phyloP scores from a whole-genome alignment of 1,140 invertebrate species.

The Pseudomyrmex dendroicus region DNA sequence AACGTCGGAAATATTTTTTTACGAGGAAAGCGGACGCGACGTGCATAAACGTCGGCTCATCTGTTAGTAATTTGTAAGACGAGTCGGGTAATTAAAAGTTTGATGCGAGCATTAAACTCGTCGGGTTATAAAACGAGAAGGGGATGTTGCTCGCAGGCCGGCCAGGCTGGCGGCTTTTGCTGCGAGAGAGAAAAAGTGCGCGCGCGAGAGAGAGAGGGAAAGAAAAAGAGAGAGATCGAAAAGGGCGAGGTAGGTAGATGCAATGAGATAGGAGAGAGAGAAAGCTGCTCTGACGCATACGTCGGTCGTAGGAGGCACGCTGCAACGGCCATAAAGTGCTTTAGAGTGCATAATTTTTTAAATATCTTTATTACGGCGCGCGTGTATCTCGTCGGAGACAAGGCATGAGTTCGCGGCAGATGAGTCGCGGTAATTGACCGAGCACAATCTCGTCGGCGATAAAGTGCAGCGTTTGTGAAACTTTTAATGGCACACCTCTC shows the following conservation, averaged over 20 bases:
- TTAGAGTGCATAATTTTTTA: conserved; percentile 77
- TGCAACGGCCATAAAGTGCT: conserved; percentile 71
- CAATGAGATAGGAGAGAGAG: background rate
- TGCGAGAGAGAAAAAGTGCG: conserved; percentile 27
- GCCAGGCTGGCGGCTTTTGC: conserved; percentile 16
- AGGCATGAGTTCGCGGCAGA: conserved; percentile 48
- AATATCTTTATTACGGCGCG: conserved; percentile 79
- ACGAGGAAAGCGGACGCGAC: conserved; percentile 69
- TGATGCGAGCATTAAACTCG: conserved; percentile 84
- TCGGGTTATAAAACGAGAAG: conserved; percentile 81
- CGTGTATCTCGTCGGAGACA: conserved; percentile 37
- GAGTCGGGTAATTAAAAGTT: conserved; percentile 84
- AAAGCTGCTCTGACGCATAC: conserved; percentile 44
- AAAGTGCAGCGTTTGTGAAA: conserved; percentile 61
- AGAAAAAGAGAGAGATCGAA: background rate
- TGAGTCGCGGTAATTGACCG: conserved; percentile 65
- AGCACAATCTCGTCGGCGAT: conserved; percentile 65
- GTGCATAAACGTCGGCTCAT: conserved; percentile 78
- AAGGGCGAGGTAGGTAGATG: conserved; percentile 9
- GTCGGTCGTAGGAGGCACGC: conserved; percentile 49
- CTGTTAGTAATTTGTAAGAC: conserved; percentile 84
- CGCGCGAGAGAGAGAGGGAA: conserved; percentile 35
- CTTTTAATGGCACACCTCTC: conserved; percentile 62
- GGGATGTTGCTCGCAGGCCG: conserved; percentile 64
- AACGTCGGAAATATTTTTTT: conserved; percentile 70